Evolutionary conservation across 35 echinoderm and acorn worm species (phyloP), one percentile per base, ranked within the genome.

Genomic region (Chiridota heheva): DNA sequence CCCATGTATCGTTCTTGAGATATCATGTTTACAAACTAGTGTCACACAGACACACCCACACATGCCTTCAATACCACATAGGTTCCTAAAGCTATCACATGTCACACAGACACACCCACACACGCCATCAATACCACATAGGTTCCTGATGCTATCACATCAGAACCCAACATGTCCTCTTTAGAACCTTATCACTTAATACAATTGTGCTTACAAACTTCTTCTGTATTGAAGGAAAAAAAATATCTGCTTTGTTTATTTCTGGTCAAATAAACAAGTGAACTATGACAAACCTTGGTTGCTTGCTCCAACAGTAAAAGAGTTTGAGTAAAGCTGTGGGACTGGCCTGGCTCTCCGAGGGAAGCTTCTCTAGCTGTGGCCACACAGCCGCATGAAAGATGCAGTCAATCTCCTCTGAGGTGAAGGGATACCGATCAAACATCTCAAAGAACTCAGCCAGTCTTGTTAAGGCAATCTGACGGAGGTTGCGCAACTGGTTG

Each of bases 401-500:
- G 35, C 58, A 58, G 22, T 98, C 85, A 67, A 98, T 64, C 70
- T 98, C 95, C 67, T 71, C 61, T 17, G 62, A 45, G 12, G 88
- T 78, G 67, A 80, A 91, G 0, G 79, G 73, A 29, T 98, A 88
- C 78, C 86, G 49, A n/a, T 98, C 88, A 74, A 87, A 98, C 2
- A 72, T 44, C 0, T 49, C 68, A 60, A 92, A 98, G 89, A 98
- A 98, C 31, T 92, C 76, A 32, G 63, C 73, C 57, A 97, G 46
- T 37, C 81, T 42, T 30, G 84, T 80, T 18, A 91, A 56, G 33
- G 57, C 81, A 27, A 76, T 58, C 69, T 91, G 95, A 44, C 95
- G 85, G 5, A 98, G 81, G 37, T 48, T 98, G 63, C 88, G 88
- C 84, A 98, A 72, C 48, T 88, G 85, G 46, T 87, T 91, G 22